Percentiles rank a stretch among this genome's conserved stretches.
Conservation (phyloP, 2,888 invertebrate genomes). For the Apotomis betuletana region DNA sequence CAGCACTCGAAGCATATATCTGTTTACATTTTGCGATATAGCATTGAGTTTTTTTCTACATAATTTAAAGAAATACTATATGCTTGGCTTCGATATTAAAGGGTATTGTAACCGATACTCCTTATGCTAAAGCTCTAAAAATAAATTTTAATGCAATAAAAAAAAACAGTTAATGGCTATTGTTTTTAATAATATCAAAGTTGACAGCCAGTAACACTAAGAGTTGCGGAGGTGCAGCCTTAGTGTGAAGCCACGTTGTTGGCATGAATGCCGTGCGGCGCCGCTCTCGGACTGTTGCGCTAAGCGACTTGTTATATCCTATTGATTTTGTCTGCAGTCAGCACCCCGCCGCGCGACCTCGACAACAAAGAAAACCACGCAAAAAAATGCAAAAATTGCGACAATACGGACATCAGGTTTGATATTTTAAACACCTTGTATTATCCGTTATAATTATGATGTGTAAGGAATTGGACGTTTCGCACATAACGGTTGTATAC, state of each 20-base stretch:
- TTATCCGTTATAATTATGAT: slow-evolving; percentile 18
- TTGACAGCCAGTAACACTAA: slow-evolving; percentile 11
- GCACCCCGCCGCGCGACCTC: slow-evolving; percentile 47
- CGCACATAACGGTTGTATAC: background rate
- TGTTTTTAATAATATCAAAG: background rate
- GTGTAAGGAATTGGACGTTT: slow-evolving; percentile 5
- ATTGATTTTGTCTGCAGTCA: slow-evolving; percentile 54
- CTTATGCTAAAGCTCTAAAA: slow-evolving; percentile 30
- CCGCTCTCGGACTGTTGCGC: slow-evolving; percentile 39
- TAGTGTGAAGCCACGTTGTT: slow-evolving; percentile 16
- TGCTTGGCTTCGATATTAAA: slow-evolving; percentile 26
- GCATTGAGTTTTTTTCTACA: background rate
- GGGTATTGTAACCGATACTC: slow-evolving; percentile 6
- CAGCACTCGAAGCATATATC: background rate
- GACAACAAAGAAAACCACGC: slow-evolving; percentile 45
- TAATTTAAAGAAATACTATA: background rate
- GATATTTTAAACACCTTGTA: slow-evolving; percentile 42
- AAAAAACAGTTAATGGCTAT: background rate
- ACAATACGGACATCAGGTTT: slow-evolving; percentile 59
- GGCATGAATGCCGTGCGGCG: slow-evolving; percentile 25
- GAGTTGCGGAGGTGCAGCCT: slow-evolving; percentile 24
- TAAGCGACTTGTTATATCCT: slow-evolving; percentile 49
- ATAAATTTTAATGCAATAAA: slow-evolving; percentile 1
- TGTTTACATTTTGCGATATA: background rate
- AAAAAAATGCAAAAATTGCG: slow-evolving; percentile 62